phyloP scores from a whole-genome alignment of 2,888 invertebrate genomes.

The Sympetrum striolatum region DNA sequence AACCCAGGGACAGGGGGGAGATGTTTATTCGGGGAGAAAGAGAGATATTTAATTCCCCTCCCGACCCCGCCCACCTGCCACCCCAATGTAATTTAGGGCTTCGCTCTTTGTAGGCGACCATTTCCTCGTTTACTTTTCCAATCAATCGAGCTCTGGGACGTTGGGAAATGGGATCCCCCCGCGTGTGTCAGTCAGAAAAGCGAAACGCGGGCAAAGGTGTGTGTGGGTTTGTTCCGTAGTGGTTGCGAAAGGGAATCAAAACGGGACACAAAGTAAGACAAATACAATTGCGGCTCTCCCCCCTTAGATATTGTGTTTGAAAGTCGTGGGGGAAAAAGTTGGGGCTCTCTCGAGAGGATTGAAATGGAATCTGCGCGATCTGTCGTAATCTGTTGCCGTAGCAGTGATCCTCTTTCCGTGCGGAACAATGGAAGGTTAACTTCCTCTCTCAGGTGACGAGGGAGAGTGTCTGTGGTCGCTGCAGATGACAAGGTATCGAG shows the following conservation, averaged over 20 bases:
- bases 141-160: constrained; percentile 27
- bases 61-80: constrained; percentile 35
- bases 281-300: background rate
- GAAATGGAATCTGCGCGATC: background rate
- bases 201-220: background rate
- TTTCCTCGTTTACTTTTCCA: constrained; percentile 42
- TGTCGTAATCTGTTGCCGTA: background rate
- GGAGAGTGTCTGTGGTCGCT: too few relatives aligned
- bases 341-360: background rate
- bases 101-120: constrained; percentile 26
- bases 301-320: background rate
- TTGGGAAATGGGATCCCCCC: constrained; percentile 31
- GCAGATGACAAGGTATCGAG: too few relatives aligned
- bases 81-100: constrained; percentile 38
- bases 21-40: background rate
- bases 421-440: too few relatives aligned
- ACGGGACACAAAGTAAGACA: background rate
- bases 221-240: background rate
- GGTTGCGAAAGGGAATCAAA: background rate
- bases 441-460: too few relatives aligned
- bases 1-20: background rate
- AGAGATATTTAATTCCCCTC: constrained; percentile 7
- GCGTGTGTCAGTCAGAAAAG: constrained; percentile 2
- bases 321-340: background rate
- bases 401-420: too few relatives aligned